Evolutionary conservation across 35 echinoderm and acorn worm genomes (phyloP).

Genomic region (Heliocidaris tuberculata): DNA sequence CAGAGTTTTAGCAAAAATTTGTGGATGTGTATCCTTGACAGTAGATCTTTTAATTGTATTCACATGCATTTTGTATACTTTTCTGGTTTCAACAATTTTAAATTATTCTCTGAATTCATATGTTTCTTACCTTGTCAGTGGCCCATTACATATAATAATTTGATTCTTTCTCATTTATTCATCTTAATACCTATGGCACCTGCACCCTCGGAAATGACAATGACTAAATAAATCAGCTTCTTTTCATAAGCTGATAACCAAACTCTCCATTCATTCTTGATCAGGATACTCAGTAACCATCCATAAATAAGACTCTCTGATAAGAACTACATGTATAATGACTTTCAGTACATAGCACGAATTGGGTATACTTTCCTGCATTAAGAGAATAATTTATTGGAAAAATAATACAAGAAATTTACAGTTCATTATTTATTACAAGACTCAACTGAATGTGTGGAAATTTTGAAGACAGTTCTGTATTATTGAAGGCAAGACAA

Average conservation of each 20-base stretch:
- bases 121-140: not conserved
- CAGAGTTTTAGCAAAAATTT: not conserved
- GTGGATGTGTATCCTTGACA: not conserved
- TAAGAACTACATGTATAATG: not conserved
- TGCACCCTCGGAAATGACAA: not conserved
- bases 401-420: not conserved
- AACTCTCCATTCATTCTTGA: not conserved
- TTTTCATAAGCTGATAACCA: no score
- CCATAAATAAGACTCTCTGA: no score
- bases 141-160: not conserved
- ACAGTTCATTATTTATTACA: not conserved
- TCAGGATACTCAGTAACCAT: not conserved
- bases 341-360: not conserved
- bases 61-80: not conserved
- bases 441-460: not conserved
- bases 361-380: not conserved
- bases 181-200: not conserved
- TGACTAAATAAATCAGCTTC: not conserved
- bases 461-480: not conserved
- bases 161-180: not conserved
- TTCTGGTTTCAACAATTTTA: not conserved
- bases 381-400: not conserved
- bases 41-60: not conserved
- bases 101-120: not conserved
- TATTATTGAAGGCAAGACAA: not conserved